phyloP scores from a whole-genome alignment of 2,888 invertebrate species.

The Ornithoptera alexandrae region DNA sequence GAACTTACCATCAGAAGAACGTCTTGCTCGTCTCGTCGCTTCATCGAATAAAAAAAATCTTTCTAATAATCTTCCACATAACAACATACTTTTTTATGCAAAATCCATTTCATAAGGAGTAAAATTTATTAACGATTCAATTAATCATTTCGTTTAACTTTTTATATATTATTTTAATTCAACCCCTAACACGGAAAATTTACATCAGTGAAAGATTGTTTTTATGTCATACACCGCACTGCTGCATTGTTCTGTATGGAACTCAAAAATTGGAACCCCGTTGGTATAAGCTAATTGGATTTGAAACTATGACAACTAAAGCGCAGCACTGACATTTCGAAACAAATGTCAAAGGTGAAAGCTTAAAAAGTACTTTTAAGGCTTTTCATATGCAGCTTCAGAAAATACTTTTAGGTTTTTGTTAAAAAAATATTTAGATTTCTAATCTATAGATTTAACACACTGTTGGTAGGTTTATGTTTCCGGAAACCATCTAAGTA shows the following conservation, averaged over 20 bases:
- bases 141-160: too few species aligned
- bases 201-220: not conserved
- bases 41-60: too few species aligned
- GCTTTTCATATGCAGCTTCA: not conserved
- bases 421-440: not conserved
- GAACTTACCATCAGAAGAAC: too few species aligned
- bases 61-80: too few species aligned
- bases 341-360: slow-evolving; percentile 1
- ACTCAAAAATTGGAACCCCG: not conserved
- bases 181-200: not conserved
- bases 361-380: slow-evolving; percentile 1
- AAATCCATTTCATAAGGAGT: too few species aligned
- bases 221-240: not conserved
- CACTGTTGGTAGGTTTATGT: not conserved
- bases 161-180: not conserved
- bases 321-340: not conserved
- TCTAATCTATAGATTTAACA: not conserved
- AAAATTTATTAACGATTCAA: too few species aligned
- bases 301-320: not conserved
- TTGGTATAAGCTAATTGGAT: slow-evolving; percentile 1
- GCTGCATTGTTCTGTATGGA: not conserved
- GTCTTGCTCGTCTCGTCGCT: too few species aligned
- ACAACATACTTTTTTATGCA: too few species aligned
- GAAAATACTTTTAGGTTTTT: not conserved
- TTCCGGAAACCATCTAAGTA: too few species aligned